A percentile compares a stretch with the other conserved stretches of the same genome.
These are phyloP conservation scores for Neosilurus mollespiculum DNA, from an alignment of 2,797 vertebrate genomes.

Conservation along the genomic window DNA sequence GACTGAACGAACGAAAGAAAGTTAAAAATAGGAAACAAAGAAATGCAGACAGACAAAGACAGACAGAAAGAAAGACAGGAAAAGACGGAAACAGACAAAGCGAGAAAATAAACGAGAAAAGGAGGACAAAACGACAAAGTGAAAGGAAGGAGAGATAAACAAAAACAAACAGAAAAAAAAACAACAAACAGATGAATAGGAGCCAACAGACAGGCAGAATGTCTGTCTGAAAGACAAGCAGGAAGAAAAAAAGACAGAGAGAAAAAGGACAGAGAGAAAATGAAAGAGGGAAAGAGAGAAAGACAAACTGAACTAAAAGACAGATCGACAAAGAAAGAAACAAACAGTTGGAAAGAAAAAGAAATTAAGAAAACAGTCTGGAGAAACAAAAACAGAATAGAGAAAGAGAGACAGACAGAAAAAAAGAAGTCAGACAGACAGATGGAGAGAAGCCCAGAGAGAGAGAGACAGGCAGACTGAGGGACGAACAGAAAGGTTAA, in stretches of 20 bases:
- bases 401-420: not conserved
- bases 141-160: not conserved
- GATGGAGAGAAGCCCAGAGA: too few relatives aligned
- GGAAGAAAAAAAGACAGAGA: not conserved
- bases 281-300: not conserved
- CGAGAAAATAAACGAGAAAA: not conserved
- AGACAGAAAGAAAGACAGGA: not conserved
- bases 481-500: not conserved
- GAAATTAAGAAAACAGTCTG: not conserved
- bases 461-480: too few relatives aligned
- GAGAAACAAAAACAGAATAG: not conserved
- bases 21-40: not conserved
- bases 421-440: not conserved
- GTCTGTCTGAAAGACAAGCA: not conserved
- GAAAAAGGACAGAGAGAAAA: not conserved
- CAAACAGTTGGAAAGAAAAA: too few relatives aligned
- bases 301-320: too few relatives aligned
- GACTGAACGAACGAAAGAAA: not conserved
- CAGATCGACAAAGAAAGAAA: not conserved
- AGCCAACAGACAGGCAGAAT: not conserved
- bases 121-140: not conserved
- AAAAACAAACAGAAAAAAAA: not conserved
- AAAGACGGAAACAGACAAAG: not conserved
- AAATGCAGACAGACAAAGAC: not conserved
- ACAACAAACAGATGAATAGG: not conserved